Percentiles rank a stretch among this genome's conserved stretches.
Evolutionary conservation across 2,888 invertebrate genomes (phyloP).

Genomic region (Tetanocera ferruginea): DNA sequence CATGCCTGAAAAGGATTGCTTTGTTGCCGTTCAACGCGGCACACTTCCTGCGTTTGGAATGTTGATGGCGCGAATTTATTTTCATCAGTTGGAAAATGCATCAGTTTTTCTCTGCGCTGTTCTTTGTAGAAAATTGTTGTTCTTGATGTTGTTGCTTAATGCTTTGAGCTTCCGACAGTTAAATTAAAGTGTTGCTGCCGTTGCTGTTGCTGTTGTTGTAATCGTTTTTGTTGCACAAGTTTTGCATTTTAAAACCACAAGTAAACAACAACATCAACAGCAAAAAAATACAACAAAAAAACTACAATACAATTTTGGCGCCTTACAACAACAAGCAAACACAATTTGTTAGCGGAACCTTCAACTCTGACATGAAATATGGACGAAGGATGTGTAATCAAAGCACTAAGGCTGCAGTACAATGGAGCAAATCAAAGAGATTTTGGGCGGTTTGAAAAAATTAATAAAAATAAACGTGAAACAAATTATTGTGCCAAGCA

Average conservation of each 20-base stretch:
- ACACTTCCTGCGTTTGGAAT: slow-evolving; percentile 37
- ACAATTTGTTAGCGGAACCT: slow-evolving; percentile 39
- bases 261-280: background rate
- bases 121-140: slow-evolving; percentile 32
- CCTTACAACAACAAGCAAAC: slow-evolving; percentile 22
- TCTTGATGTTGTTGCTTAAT: slow-evolving; percentile 36
- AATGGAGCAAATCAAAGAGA: background rate
- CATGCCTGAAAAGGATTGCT: slow-evolving; percentile 47
- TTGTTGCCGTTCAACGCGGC: slow-evolving; percentile 34
- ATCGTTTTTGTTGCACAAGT: slow-evolving; percentile 27
- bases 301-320: slow-evolving; percentile 8
- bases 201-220: slow-evolving; percentile 46
- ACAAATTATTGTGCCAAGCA: too few species aligned
- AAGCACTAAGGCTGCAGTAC: background rate
- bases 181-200: slow-evolving; percentile 60
- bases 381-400: slow-evolving; percentile 36
- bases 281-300: slow-evolving; percentile 6
- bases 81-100: slow-evolving; percentile 53
- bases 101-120: slow-evolving; percentile 42
- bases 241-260: slow-evolving; percentile 34
- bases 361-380: slow-evolving; percentile 41
- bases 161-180: slow-evolving; percentile 64
- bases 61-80: slow-evolving; percentile 54
- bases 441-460: too few species aligned
- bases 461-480: too few species aligned